These are phyloP conservation scores for Orgyia antiqua DNA, from an alignment of 2,888 invertebrate genomes.

Conservation along the genomic window DNA sequence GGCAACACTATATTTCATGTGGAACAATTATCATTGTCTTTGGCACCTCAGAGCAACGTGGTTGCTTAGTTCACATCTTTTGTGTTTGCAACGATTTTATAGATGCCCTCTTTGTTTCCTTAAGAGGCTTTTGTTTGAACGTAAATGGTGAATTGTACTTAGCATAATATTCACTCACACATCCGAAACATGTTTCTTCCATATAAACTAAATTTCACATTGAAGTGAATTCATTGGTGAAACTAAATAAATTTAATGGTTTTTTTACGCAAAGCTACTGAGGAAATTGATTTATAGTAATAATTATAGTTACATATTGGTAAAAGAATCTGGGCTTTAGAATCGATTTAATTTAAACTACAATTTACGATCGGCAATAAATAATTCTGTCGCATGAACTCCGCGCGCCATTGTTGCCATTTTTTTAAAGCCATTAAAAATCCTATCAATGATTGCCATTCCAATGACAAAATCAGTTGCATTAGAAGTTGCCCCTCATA, in stretches of 20 bases:
- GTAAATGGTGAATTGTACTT: constrained; percentile 20
- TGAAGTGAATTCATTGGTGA: no score
- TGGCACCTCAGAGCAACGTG: constrained; percentile 63
- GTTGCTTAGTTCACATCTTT: constrained; percentile 37
- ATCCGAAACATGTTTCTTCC: no score
- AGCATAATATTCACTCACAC: no score
- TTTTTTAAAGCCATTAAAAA: constrained; percentile 75
- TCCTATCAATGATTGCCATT: constrained; percentile 65
- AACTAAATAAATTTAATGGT: no score
- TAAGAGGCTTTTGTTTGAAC: constrained; percentile 25
- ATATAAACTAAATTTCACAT: no score
- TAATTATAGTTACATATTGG: constrained; percentile 55
- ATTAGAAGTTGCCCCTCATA: constrained; percentile 37
- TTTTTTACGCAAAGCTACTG: no score
- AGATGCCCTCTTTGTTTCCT: constrained; percentile 28
- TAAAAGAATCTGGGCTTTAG: constrained; percentile 55
- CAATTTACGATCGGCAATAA: constrained; percentile 71
- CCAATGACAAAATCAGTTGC: constrained; percentile 59
- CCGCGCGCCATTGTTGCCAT: constrained; percentile 65
- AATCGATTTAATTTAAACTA: constrained; percentile 67
- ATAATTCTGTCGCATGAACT: constrained; percentile 59
- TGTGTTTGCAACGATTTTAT: constrained; percentile 28
- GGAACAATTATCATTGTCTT: constrained; percentile 78
- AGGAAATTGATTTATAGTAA: constrained; percentile 59
- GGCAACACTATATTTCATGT: constrained; percentile 75